Conservation (phyloP, 2,888 invertebrate genomes). For the Tenthredo notha region DNA sequence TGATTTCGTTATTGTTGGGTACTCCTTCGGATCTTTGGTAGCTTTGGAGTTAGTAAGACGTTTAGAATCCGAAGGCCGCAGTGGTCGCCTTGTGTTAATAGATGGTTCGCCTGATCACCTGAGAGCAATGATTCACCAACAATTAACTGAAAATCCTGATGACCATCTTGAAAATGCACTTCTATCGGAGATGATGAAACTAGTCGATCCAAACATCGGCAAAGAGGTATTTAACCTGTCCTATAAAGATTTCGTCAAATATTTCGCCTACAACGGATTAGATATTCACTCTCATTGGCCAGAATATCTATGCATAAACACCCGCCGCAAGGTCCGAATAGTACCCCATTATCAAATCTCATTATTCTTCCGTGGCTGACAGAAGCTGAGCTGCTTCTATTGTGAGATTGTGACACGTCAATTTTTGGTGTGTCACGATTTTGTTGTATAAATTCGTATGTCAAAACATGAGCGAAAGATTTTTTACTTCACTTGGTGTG, state of each 20-base stretch:
- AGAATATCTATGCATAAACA: no score
- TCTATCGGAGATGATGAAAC: slow-evolving; percentile 81
- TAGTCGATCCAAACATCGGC: slow-evolving; percentile 78
- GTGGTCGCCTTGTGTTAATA: slow-evolving; percentile 85
- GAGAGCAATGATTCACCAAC: slow-evolving; percentile 80
- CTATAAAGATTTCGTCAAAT: not conserved
- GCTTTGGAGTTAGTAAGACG: slow-evolving; percentile 71
- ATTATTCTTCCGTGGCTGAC: no score
- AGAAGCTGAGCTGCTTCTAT: not conserved
- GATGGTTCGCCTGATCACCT: slow-evolving; percentile 91
- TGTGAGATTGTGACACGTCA: not conserved
- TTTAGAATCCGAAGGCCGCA: slow-evolving; percentile 84
- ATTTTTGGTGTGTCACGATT: not conserved
- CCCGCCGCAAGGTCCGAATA: no score
- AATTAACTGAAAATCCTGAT: slow-evolving; percentile 78
- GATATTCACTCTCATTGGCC: not conserved
- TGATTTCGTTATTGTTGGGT: slow-evolving; percentile 21
- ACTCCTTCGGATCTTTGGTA: slow-evolving; percentile 11
- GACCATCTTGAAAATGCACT: slow-evolving; percentile 81
- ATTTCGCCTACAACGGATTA: not conserved
- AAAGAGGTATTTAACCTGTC: slow-evolving; percentile 61
- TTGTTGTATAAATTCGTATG: not conserved
- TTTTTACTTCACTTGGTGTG: no score
- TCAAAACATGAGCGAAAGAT: not conserved
- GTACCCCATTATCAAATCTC: no score